phyloP scores from a whole-genome alignment of 2,888 invertebrate genomes.

The Tiphia femorata region DNA sequence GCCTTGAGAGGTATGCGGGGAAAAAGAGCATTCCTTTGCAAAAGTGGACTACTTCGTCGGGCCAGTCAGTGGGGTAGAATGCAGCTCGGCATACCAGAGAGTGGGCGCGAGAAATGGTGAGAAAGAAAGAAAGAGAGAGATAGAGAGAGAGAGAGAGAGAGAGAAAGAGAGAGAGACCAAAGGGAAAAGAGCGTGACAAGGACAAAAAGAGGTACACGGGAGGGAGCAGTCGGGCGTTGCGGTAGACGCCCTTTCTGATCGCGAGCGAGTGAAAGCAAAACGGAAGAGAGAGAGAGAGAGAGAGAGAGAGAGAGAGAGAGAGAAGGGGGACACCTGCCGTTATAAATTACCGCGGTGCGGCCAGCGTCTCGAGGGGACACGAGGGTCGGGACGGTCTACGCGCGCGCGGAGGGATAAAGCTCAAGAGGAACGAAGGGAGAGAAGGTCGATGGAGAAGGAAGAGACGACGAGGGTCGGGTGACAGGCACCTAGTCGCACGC shows the following conservation, averaged over 20 bases:
- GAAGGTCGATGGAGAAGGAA: too few species aligned
- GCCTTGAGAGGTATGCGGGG: conserved; percentile 27
- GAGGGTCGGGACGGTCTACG: too few species aligned
- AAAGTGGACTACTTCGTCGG: not conserved
- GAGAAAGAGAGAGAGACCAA: not conserved
- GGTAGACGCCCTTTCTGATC: conserved; percentile 38
- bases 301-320: too few species aligned
- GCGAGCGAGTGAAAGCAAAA: conserved; percentile 20
- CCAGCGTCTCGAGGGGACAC: too few species aligned
- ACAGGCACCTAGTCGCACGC: conserved; percentile 15
- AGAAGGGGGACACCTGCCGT: conserved; percentile 28
- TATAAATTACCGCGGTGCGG: conserved; percentile 39
- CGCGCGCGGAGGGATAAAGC: too few species aligned
- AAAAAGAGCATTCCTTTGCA: conserved; percentile 36
- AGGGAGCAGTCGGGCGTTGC: conserved; percentile 11
- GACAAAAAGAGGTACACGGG: too few species aligned
- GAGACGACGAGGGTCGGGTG: conserved; percentile 9
- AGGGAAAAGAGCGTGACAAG: too few species aligned
- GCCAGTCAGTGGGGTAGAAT: not conserved
- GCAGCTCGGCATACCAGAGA: not conserved
- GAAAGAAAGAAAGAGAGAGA: conserved; percentile 6
- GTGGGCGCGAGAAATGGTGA: not conserved
- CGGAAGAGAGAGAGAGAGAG: too few species aligned
- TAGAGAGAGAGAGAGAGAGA: too few species aligned
- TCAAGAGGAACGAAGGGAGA: not conserved